Evolutionary conservation across 2,797 vertebrate genomes (phyloP).

Genomic region (Catharus ustulatus): DNA sequence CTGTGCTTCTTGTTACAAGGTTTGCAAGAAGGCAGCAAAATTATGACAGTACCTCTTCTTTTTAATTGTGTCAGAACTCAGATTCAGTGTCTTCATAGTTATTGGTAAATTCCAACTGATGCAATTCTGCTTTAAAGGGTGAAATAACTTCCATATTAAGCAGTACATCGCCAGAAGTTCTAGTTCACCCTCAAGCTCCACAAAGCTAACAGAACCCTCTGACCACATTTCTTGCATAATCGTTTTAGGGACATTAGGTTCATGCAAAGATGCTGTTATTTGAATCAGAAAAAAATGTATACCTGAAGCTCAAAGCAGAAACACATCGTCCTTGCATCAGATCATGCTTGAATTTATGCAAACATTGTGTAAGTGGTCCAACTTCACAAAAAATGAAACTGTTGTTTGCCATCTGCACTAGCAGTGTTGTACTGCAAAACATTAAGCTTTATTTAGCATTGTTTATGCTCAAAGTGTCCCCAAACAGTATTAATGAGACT

Average conservation of each 20-base stretch:
- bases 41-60: background rate
- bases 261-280: background rate
- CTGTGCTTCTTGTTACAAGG: background rate
- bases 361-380: background rate
- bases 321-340: background rate
- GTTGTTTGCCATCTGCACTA: slow-evolving; percentile 12
- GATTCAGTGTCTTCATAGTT: background rate
- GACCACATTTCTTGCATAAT: background rate
- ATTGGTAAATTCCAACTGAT: background rate
- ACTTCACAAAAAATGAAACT: slow-evolving; percentile 6
- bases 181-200: background rate
- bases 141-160: background rate
- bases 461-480: background rate
- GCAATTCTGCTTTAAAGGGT: background rate
- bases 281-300: background rate
- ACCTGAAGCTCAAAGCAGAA: background rate
- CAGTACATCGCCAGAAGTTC: background rate
- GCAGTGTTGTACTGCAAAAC: background rate
- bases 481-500: background rate
- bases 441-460: background rate
- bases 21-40: background rate
- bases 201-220: background rate
- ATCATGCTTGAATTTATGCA: background rate
- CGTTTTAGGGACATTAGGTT: background rate
- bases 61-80: background rate